A percentile compares a stretch with the other conserved stretches of the same genome.
phyloP scores from a whole-genome alignment of 2,888 invertebrate species.

The Petrolisthes cinctipes region DNA sequence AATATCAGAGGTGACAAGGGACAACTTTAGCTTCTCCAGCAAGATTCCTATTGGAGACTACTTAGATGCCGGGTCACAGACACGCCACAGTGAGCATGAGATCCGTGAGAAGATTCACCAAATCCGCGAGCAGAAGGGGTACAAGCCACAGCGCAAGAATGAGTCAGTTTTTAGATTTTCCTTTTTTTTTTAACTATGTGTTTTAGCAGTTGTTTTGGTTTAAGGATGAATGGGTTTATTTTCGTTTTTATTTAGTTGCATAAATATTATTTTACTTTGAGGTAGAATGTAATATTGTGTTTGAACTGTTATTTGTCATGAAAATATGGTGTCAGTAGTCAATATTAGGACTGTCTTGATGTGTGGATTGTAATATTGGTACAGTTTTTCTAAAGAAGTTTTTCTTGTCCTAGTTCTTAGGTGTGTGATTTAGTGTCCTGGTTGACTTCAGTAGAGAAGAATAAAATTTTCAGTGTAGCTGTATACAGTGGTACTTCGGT shows the following conservation, averaged over 20 bases:
- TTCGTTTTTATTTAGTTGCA: background rate
- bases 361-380: background rate
- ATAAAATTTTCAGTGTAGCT: no score
- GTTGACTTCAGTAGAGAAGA: no score
- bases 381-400: background rate
- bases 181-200: background rate
- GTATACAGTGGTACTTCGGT: no score
- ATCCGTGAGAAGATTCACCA: constrained; percentile 80
- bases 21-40: constrained; percentile 93
- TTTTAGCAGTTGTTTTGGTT: background rate
- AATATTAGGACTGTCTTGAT: background rate
- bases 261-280: background rate
- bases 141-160: constrained; percentile 44
- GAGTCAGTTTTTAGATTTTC: constrained; percentile 41
- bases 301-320: background rate
- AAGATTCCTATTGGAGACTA: constrained; percentile 92
- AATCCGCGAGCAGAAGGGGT: constrained; percentile 67
- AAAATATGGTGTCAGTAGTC: background rate
- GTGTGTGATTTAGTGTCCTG: no score
- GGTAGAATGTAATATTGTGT: background rate
- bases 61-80: constrained; percentile 77
- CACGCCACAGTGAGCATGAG: constrained; percentile 84
- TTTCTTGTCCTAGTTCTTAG: no score
- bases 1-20: constrained; percentile 79
- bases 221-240: background rate